These are phyloP conservation scores for Peribatodes rhomboidaria DNA, from an alignment of 2,888 invertebrate species.

Conservation along the genomic window DNA sequence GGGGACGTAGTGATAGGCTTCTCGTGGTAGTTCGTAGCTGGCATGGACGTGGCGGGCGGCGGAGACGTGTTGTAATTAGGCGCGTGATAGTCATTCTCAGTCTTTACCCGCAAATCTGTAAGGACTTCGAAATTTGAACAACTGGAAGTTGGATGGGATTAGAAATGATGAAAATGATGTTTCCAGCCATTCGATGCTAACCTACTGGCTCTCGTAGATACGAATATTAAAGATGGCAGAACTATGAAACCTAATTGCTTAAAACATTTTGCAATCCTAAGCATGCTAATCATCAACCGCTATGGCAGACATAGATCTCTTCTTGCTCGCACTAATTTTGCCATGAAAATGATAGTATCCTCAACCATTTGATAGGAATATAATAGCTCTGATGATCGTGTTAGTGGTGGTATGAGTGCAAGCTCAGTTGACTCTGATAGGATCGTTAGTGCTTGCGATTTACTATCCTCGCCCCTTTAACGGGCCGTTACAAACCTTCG, in stretches of 20 bases:
- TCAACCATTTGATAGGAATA: background rate
- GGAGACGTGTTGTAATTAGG: slow-evolving; percentile 86
- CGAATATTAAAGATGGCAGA: slow-evolving; percentile 5
- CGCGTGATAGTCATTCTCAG: slow-evolving; percentile 86
- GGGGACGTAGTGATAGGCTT: slow-evolving; percentile 80
- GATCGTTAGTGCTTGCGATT: slow-evolving; percentile 32
- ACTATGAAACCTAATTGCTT: background rate
- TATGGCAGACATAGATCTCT: background rate
- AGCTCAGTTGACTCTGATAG: slow-evolving; percentile 21
- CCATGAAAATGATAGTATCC: background rate
- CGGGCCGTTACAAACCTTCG: slow-evolving; percentile 71
- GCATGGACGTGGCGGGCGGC: slow-evolving; percentile 85
- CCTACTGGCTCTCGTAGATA: slow-evolving; percentile 29
- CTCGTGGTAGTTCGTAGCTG: slow-evolving; percentile 78
- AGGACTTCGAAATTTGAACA: slow-evolving; percentile 44
- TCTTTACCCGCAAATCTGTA: slow-evolving; percentile 92
- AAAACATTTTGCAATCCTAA: background rate
- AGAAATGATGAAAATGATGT: slow-evolving; percentile 27
- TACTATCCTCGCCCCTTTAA: slow-evolving; percentile 42
- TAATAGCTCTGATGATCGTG: slow-evolving; percentile 3
- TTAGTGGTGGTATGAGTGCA: slow-evolving; percentile 34
- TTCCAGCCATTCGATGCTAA: slow-evolving; percentile 31
- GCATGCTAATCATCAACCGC: background rate
- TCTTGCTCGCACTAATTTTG: background rate
- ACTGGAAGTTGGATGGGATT: background rate